Conservation (phyloP, 1,140 invertebrate genomes). For the Pseudachorutes palmiensis region DNA sequence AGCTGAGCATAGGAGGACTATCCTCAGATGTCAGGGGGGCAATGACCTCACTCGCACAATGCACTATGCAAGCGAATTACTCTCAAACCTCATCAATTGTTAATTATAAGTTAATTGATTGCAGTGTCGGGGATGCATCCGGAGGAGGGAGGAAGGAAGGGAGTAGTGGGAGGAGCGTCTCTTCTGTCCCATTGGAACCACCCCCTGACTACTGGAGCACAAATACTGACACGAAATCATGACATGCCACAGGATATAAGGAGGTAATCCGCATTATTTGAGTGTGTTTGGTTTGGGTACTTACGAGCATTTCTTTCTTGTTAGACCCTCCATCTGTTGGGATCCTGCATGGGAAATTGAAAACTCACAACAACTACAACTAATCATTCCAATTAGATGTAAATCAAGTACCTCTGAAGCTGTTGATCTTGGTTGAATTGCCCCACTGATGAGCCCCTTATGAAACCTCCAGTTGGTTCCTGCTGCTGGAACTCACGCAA, state of each 20-base stretch:
- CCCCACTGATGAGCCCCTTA: not conserved
- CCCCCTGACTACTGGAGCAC: not conserved
- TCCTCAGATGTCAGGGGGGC: too few relatives aligned
- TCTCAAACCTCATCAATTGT: too few relatives aligned
- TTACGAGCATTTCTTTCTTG: not conserved
- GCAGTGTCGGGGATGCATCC: too few relatives aligned
- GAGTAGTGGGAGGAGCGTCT: too few relatives aligned
- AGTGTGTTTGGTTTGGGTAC: not conserved
- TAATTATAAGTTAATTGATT: too few relatives aligned
- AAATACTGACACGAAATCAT: not conserved
- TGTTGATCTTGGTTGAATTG: not conserved
- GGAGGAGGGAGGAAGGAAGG: too few relatives aligned
- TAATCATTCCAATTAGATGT: too few relatives aligned
- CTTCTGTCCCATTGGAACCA: not conserved
- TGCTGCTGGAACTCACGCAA: slow-evolving; percentile 11
- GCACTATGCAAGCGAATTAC: too few relatives aligned
- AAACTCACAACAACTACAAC: too few relatives aligned
- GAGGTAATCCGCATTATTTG: not conserved
- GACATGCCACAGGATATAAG: not conserved
- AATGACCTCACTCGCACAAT: too few relatives aligned
- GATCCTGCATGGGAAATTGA: too few relatives aligned
- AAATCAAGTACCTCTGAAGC: slow-evolving; percentile 3
- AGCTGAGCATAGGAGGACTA: too few relatives aligned
- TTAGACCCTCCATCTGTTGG: not conserved
- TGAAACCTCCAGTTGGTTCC: not conserved